A percentile compares a stretch with the other conserved stretches of the same genome.
These are phyloP conservation scores for Halcyon senegalensis DNA, from an alignment of 2,113 vertebrate species.

Conservation along the genomic window DNA sequence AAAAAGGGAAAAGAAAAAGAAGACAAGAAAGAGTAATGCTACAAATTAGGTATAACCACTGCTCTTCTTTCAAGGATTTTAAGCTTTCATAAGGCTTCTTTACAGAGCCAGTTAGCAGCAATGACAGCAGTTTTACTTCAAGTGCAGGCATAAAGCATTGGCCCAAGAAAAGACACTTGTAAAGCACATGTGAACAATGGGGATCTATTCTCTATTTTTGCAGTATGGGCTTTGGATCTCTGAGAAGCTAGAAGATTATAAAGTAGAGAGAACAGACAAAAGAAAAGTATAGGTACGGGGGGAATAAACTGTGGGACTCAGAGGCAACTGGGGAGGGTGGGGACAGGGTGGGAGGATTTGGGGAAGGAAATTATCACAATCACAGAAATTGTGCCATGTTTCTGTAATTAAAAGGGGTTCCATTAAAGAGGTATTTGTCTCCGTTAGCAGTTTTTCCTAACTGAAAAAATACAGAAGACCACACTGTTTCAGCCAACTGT, in stretches of 20 bases:
- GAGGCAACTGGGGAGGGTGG: not conserved
- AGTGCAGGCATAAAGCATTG: not conserved
- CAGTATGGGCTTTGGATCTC: not conserved
- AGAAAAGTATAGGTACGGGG: not conserved
- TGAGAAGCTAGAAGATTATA: not conserved
- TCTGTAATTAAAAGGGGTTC: not conserved
- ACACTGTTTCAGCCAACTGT: not conserved
- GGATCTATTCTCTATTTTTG: not conserved
- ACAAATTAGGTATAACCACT: not conserved
- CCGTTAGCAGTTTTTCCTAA: not conserved
- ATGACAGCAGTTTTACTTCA: not conserved
- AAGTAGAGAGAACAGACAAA: not conserved
- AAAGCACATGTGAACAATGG: not conserved
- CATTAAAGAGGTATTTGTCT: not conserved
- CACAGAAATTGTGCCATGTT: not conserved
- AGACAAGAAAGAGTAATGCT: not conserved
- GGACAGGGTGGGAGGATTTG: accelerated
- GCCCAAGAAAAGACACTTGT: not conserved
- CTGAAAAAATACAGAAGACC: not conserved
- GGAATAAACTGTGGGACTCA: not conserved
- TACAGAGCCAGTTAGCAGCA: not conserved
- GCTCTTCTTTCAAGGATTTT: not conserved
- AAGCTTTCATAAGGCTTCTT: not conserved
- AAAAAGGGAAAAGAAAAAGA: not conserved
- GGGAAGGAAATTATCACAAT: not conserved